Percentiles rank a stretch among this genome's conserved stretches.
phyloP scores from a whole-genome alignment of 2,888 invertebrate genomes.

The Trypoxylon attenuatum region DNA sequence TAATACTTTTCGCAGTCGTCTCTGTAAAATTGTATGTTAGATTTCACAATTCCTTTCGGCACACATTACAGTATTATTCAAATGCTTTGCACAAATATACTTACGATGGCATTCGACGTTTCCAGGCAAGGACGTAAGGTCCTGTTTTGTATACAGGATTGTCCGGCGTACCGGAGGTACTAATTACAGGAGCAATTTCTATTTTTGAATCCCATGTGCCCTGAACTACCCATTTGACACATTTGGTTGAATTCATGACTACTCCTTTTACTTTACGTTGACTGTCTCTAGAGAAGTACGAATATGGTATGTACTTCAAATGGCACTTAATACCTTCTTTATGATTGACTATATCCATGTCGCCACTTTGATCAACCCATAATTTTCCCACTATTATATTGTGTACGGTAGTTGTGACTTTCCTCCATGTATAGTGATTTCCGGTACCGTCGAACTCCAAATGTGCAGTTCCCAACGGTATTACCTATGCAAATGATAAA shows the following conservation, averaged over 20 bases:
- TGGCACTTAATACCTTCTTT: constrained; percentile 94
- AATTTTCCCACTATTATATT: constrained; percentile 99
- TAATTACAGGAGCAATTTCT: constrained; percentile 93
- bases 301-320: constrained; percentile 98
- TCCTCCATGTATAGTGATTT: constrained; percentile 97
- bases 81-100: no score
- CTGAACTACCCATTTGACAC: constrained; percentile 83
- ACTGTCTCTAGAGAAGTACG: constrained; percentile 97
- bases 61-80: no score
- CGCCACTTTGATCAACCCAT: constrained; percentile 99
- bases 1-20: constrained; percentile 86
- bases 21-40: constrained; percentile 67
- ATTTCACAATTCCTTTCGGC: no score
- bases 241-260: constrained; percentile 83
- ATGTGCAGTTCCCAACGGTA: constrained; percentile 85
- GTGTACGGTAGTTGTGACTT: constrained; percentile 99
- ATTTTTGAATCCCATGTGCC: constrained; percentile 98
- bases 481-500: constrained; percentile 73
- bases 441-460: constrained; percentile 81
- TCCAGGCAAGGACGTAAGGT: constrained; percentile 90
- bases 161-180: constrained; percentile 80
- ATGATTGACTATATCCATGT: constrained; percentile 97
- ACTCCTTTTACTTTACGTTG: constrained; percentile 93
- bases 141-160: constrained; percentile 96
- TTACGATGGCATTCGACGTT: constrained; percentile 85